These are phyloP conservation scores for Sialis fuliginosa DNA, from an alignment of 2,888 invertebrate species.

Conservation along the genomic window DNA sequence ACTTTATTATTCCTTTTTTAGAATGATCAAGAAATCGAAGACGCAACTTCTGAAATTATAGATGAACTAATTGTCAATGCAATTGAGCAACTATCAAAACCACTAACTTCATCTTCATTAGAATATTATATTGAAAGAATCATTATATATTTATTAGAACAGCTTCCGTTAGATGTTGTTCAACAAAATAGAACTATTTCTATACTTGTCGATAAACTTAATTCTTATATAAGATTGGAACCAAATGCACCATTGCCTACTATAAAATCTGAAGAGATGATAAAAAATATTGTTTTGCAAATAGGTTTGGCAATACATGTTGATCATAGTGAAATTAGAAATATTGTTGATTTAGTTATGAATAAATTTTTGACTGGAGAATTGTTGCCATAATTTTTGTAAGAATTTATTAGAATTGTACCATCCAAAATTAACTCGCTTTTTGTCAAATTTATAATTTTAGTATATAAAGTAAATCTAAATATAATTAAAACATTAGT, in stretches of 20 bases:
- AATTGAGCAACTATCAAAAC: too few relatives aligned
- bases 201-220: neutral
- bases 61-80: too few relatives aligned
- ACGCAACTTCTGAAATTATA: too few relatives aligned
- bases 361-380: constrained; percentile 1
- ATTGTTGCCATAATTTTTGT: constrained; percentile 2
- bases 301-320: neutral
- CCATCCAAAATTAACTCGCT: too few relatives aligned
- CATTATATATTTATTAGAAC: neutral
- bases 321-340: neutral
- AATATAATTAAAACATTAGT: too few relatives aligned
- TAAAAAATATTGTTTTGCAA: neutral
- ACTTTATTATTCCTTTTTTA: too few relatives aligned
- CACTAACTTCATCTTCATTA: neutral
- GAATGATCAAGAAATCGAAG: too few relatives aligned
- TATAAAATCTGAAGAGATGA: neutral
- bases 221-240: neutral
- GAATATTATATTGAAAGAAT: neutral
- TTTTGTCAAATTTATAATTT: neutral
- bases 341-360: neutral
- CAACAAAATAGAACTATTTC: neutral
- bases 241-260: neutral
- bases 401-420: too few relatives aligned
- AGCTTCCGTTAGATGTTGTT: neutral
- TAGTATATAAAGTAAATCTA: too few relatives aligned